A percentile compares a stretch with the other conserved stretches of the same genome.
Evolutionary conservation across 1,140 invertebrate species (phyloP).

Genomic region (Nephotettix cincticeps): DNA sequence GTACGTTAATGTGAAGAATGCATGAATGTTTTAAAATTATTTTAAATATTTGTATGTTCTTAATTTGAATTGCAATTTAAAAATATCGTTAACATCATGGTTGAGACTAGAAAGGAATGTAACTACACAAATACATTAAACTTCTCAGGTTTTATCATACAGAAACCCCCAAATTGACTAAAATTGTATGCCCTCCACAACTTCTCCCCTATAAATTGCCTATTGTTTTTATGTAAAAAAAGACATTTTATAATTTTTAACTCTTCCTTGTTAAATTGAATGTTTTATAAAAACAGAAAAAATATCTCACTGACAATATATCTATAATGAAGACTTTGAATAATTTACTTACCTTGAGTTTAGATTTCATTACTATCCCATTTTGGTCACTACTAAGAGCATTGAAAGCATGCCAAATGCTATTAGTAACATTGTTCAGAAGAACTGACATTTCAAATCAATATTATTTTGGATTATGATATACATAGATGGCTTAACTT

Average conservation of each 20-base stretch:
- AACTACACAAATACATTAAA: no score
- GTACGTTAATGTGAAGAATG: no score
- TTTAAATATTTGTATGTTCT: no score
- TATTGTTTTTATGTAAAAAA: background rate
- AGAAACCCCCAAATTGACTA: no score
- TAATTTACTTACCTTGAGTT: conserved; percentile 65
- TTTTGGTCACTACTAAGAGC: conserved; percentile 59
- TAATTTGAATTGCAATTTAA: no score
- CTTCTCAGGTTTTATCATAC: no score
- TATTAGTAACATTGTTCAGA: conserved; percentile 68
- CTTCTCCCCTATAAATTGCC: background rate
- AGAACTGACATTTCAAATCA: conserved; percentile 57
- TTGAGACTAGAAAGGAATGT: no score
- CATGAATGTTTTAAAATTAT: no score
- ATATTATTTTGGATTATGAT: no score
- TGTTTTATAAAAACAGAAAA: background rate
- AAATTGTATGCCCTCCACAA: background rate
- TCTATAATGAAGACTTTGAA: background rate
- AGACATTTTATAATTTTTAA: background rate
- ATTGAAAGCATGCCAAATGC: conserved; percentile 74
- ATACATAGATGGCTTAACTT: background rate
- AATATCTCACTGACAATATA: background rate
- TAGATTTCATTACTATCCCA: conserved; percentile 67
- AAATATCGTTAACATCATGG: no score
- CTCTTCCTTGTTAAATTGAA: background rate